A percentile compares a stretch with the other conserved stretches of the same genome.
Evolutionary conservation across 2,797 vertebrate genomes (phyloP).

Genomic region (Lerista edwardsae): DNA sequence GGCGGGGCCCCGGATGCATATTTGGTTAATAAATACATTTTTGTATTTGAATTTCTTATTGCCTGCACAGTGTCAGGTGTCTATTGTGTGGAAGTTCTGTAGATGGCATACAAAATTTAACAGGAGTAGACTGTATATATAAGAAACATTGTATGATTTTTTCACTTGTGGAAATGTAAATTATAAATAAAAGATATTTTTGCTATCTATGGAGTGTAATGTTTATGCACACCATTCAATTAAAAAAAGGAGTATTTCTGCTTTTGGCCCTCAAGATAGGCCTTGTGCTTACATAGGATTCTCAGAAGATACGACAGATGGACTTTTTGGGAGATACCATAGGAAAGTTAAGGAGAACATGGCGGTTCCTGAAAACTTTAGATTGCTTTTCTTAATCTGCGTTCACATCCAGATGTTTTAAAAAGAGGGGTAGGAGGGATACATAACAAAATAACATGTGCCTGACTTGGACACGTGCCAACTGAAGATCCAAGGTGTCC

Average conservation of each 20-base stretch:
- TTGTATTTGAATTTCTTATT: constrained; percentile 95
- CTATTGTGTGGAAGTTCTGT: constrained; percentile 85
- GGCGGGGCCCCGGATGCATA: constrained; percentile 84
- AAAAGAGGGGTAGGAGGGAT: constrained; percentile 52
- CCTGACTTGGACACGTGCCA: constrained; percentile 73
- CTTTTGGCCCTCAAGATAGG: constrained; percentile 65
- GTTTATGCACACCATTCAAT: constrained; percentile 87
- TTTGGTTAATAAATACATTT: constrained; percentile 97
- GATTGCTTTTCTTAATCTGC: constrained; percentile 56
- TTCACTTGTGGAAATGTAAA: constrained; percentile 90
- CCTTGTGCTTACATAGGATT: constrained; percentile 66
- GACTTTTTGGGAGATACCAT: constrained; percentile 61
- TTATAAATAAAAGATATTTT: constrained; percentile 99
- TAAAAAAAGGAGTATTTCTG: constrained; percentile 78
- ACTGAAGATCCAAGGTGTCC: constrained; percentile 69
- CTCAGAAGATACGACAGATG: constrained; percentile 49
- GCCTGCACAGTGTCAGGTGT: constrained; percentile 88
- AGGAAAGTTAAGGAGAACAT: constrained; percentile 51
- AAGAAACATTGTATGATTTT: constrained; percentile 84
- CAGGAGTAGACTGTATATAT: constrained; percentile 85
- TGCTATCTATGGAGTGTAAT: constrained; percentile 93
- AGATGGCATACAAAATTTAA: constrained; percentile 83
- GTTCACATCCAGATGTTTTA: constrained; percentile 50
- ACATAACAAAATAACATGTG: constrained; percentile 67
- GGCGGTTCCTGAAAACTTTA: constrained; percentile 57